A percentile compares a stretch with the other conserved stretches of the same genome.
Evolutionary conservation across 2,797 vertebrate genomes (phyloP).

Genomic region (Glossophaga mutica): DNA sequence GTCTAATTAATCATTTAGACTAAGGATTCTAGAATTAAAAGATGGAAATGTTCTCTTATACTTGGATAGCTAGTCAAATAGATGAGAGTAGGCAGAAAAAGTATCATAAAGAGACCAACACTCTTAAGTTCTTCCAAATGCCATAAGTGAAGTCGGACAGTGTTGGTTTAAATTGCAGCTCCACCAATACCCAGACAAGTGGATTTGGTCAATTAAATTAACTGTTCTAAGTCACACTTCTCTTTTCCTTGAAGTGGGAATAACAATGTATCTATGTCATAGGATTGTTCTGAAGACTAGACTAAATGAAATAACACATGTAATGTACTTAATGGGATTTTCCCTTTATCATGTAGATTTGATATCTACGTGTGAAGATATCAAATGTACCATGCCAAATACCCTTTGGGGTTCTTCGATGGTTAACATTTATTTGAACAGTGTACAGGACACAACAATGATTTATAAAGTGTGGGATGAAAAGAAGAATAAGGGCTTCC

Average conservation of each 20-base stretch:
- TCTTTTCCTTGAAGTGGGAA: slow-evolving; percentile 17
- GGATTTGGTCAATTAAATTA: not conserved
- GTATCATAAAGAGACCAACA: not conserved
- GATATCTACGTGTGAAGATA: not conserved
- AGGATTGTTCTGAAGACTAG: not conserved
- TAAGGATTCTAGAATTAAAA: not conserved
- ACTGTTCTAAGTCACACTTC: not conserved
- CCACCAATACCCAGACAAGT: not conserved
- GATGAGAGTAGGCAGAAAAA: not conserved
- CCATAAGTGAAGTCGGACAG: not conserved
- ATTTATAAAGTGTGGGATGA: slow-evolving; percentile 31
- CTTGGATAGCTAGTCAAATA: not conserved
- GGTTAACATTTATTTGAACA: slow-evolving; percentile 24
- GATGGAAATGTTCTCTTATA: not conserved
- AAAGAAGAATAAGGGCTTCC: not conserved
- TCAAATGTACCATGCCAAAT: slow-evolving; percentile 19
- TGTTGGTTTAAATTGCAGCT: not conserved
- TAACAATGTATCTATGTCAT: not conserved
- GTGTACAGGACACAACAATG: slow-evolving; percentile 14
- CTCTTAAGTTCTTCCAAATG: not conserved
- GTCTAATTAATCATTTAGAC: not conserved
- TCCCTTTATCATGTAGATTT: not conserved
- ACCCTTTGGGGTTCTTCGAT: slow-evolving; percentile 25
- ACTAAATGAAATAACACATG: slow-evolving; percentile 27
- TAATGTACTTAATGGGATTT: not conserved